Base-by-base conservation (phyloP, 1,140 invertebrate species). In the Steinernema feltiae region DNA sequence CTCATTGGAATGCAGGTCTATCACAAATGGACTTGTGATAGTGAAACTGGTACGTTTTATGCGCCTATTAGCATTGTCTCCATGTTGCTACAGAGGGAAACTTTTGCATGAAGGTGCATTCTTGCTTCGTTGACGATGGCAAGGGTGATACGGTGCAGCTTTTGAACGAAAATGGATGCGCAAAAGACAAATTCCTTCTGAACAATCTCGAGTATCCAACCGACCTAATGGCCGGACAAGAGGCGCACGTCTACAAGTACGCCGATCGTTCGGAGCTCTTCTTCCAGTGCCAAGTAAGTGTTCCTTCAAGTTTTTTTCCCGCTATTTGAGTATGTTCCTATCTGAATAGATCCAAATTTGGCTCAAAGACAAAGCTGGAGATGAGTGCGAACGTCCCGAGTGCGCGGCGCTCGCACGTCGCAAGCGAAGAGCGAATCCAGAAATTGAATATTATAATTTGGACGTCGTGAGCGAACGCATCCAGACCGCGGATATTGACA, bases 191-290 rank as follows among this genome's bases (percentile, higher is more conserved):
- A 48, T 86, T 86, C 78, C 32, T 80, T 31, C 70, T 80, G 32
- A 80, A 80, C 70, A 80, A 80, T 41, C 53, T 80, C 17, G 79
- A 80, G 30, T 80, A 80, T 48, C 78, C 78, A 17, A 80, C 79
- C 21, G 79, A 80, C 69, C 35, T 80, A 41, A 80, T 80, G 79
- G 79, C 79, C 21, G 79, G 79, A 21, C 78, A 80, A 70, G 79
- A 80, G 31, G 79, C 79, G 71, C 79, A 80, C 79, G 79, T 80
- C 72, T 80, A 80, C 79, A 80, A 80, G 48, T 80, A 80, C 76
- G 79, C 79, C 18, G 79, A 80, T 35, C 69, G 79, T 1, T 73
- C 77, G 1, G 73, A 79, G 12, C 70, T 79, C 7, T 80, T 80
- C 77, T 80, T 77, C 41, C 79, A 80, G 69, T 80, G 79, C 72